phyloP scores from a whole-genome alignment of 2,797 vertebrate genomes.

The Scolopax rusticola region DNA sequence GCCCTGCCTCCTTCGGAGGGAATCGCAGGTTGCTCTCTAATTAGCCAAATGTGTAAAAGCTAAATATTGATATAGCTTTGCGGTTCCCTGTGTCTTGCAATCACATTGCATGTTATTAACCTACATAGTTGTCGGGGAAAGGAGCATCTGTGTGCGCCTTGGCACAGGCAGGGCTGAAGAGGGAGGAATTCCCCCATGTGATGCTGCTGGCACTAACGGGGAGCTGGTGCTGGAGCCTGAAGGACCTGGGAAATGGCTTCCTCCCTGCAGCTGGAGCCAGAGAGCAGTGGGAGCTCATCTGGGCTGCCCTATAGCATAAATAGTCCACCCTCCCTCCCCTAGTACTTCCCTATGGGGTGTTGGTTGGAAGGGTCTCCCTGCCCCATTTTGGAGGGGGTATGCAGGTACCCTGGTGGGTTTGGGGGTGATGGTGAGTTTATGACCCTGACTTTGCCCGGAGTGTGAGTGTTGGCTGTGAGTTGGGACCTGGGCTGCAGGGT shows the following conservation, averaged over 20 bases:
- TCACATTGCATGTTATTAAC: slow-evolving; percentile 67
- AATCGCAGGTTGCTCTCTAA: slow-evolving; percentile 56
- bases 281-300: not conserved
- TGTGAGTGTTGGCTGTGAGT: fast-evolving
- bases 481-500: not conserved
- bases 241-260: not conserved
- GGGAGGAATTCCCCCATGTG: not conserved
- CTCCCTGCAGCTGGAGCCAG: not conserved
- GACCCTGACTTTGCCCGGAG: not conserved
- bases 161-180: slow-evolving; percentile 36
- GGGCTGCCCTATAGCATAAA: not conserved
- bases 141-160: slow-evolving; percentile 54
- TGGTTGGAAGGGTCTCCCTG: not conserved
- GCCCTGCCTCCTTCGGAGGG: not conserved
- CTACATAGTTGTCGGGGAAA: slow-evolving; percentile 55
- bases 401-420: not conserved
- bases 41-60: slow-evolving; percentile 58
- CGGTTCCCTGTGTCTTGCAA: not conserved
- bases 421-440: not conserved
- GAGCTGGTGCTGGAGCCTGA: not conserved
- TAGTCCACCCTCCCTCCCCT: not conserved
- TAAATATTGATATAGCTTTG: slow-evolving; percentile 54
- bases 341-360: fast-evolving
- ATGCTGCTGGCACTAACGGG: not conserved
- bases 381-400: fast-evolving